phyloP scores from a whole-genome alignment of 1,140 invertebrate species.

The Muscidifurax raptorellus region DNA sequence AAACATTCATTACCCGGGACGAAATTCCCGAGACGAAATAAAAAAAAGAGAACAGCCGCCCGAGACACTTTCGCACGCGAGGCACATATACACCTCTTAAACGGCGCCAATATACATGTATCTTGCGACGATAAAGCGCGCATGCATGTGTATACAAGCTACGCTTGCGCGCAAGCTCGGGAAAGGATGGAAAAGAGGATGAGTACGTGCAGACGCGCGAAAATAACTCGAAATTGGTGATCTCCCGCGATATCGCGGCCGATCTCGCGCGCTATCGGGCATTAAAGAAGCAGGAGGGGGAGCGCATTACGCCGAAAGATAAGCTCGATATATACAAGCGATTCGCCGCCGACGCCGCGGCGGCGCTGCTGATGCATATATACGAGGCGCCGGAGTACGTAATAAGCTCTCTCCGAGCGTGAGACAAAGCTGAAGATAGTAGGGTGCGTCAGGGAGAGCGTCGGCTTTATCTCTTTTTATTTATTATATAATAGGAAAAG shows the following conservation, averaged over 20 bases:
- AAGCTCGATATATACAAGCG: constrained; percentile 19
- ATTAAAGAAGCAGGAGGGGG: constrained; percentile 11
- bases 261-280: constrained; percentile 31
- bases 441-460: background rate
- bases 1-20: too few species aligned
- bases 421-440: background rate
- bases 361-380: background rate
- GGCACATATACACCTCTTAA: background rate
- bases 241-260: constrained; percentile 2
- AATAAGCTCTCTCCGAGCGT: constrained; percentile 6
- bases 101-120: background rate
- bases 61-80: background rate
- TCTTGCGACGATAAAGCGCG: background rate
- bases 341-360: background rate
- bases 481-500: background rate
- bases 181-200: background rate
- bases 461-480: background rate
- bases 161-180: background rate
- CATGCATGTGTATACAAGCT: background rate
- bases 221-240: constrained; percentile 36
- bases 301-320: background rate
- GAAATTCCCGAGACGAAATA: background rate
- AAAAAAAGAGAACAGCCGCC: background rate
- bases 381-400: constrained; percentile 14
- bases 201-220: constrained; percentile 21